Evolutionary conservation across 2,113 vertebrate genomes (phyloP).

Genomic region (Thunnus maccoyii): DNA sequence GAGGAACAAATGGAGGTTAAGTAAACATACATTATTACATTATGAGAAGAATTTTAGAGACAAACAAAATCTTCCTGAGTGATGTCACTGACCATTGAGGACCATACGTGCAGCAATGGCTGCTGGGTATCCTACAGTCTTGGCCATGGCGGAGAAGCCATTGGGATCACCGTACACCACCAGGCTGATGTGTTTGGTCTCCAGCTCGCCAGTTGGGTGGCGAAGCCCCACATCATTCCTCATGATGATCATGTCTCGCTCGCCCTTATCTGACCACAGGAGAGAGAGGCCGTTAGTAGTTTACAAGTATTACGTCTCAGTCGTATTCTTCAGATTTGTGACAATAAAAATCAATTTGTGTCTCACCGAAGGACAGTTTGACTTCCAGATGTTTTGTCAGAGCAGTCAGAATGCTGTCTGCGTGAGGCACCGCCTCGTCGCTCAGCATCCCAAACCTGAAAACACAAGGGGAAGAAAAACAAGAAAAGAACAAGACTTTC

Average conservation of each 20-base stretch:
- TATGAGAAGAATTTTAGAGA: not conserved
- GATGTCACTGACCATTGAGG: slow-evolving; percentile 89
- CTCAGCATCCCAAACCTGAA: slow-evolving; percentile 92
- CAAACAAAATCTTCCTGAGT: not conserved
- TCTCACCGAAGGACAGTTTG: slow-evolving; percentile 92
- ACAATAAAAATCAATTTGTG: not conserved
- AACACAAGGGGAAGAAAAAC: not conserved
- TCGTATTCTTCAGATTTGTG: not conserved
- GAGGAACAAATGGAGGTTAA: too few species aligned
- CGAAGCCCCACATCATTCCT: slow-evolving; percentile 92
- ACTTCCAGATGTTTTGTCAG: slow-evolving; percentile 92
- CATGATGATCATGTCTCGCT: slow-evolving; percentile 95
- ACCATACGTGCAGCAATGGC: slow-evolving; percentile 96
- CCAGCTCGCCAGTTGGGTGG: slow-evolving; percentile 94
- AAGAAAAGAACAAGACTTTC: slow-evolving; percentile 8
- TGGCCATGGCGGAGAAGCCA: slow-evolving; percentile 97
- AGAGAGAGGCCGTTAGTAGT: not conserved
- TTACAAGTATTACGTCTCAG: not conserved
- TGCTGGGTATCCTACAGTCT: slow-evolving; percentile 94
- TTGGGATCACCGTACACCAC: slow-evolving; percentile 93
- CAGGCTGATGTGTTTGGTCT: slow-evolving; percentile 91
- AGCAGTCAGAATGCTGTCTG: slow-evolving; percentile 88
- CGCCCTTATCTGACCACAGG: slow-evolving; percentile 84
- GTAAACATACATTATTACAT: too few species aligned
- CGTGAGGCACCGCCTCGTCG: slow-evolving; percentile 88